Evolutionary conservation across 1,140 invertebrate species (phyloP), one percentile per base, ranked within the genome.

Genomic region (Bombus soroeensis): DNA sequence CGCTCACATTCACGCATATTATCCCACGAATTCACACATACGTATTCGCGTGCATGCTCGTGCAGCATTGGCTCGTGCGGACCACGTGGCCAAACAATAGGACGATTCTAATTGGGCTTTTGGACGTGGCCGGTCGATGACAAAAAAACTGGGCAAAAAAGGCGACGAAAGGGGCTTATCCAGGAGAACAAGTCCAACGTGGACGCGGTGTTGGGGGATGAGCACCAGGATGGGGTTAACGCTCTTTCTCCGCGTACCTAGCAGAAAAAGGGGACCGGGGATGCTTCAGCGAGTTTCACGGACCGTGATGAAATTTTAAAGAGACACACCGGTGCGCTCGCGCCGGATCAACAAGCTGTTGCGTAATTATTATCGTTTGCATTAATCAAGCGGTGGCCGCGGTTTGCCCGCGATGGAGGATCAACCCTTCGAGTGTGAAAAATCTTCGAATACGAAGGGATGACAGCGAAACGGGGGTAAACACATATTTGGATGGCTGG

Each of bases 51-150:
- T 84, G 68, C 87, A 64, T 74, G 72, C 77, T 81, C 84, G 87
- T 81, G 78, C 73, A 74, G 73, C 64, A 34, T 72, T 81, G 93
- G 91, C 93, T 94, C 93, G 93, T 94, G 93, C 84, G 72, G 70
- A 93, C 93, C 93, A 94, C 93, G 93, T 94, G 93, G 91, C 92
- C 91, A 77, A 72, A 94, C 93, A 94, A 94, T 93, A 85, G 93
- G 92, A 93, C 86, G 93, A 92, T 91, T 93, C 93, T 94, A 94
- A 94, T 94, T 94, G 93, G 93, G 92, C 92, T 92, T 90, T 90
- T 83, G 85, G 86, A 89, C 88, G 83, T 84, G 89, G 85, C 78
- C 75, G 90, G 80, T 76, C 85, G 77, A 77, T 87, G 70, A 80
- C 84, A 89, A 86, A 92, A 53, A 89, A 87, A 92, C 81, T 28